Evolutionary conservation across 2,113 vertebrate genomes (phyloP), one percentile per base, ranked within the genome.

Genomic region (Urocynchramus pylzowi): DNA sequence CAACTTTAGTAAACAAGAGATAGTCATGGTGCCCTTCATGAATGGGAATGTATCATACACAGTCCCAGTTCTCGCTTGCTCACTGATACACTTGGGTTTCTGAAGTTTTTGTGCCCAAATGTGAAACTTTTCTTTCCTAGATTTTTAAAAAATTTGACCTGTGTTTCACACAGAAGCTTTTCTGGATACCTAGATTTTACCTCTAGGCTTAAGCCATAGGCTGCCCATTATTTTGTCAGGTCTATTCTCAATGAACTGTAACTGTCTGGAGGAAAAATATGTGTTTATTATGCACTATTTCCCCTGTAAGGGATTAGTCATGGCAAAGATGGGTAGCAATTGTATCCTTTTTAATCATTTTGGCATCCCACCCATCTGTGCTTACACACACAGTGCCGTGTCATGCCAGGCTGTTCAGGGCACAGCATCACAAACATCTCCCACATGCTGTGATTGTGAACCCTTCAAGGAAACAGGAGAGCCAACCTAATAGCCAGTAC

Each of bases 71-170:
- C 30, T 67, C 4, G 1, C 27, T 28, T 59, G 13, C 16, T 74
- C 0, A 0, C 44, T 35, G 17, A 61, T 16, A 37, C 3, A 2
- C 1, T 35, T 12, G 39, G 39, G 4, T 56, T 5, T 1, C 30
- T 47, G 57, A 68, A 70, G 20, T 49, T 54, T 75, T 78, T 54
- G 6, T 54, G 52, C 10, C 41, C 42, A 22, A 35, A 42, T 33
- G 7, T 61, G 41, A 93, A 75, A 60, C 4, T 26, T 28, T n/a
- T 37, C 7, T 54, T 87, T 31, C 33, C 44, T 27, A 49, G 27
- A 49, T 60, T 71, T 81, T 49, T 13, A 13, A 49, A 64, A 79
- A 69, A 33, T 5, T 37, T 0, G 11, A 81, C 24, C 4, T 41
- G 2, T 50, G 18, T 27, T 54, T 86, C 63, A n/a, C 47, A 33